Percentiles rank a stretch among this genome's conserved stretches.
These are phyloP conservation scores for Tipula unca DNA, from an alignment of 2,888 invertebrate genomes.

Conservation along the genomic window DNA sequence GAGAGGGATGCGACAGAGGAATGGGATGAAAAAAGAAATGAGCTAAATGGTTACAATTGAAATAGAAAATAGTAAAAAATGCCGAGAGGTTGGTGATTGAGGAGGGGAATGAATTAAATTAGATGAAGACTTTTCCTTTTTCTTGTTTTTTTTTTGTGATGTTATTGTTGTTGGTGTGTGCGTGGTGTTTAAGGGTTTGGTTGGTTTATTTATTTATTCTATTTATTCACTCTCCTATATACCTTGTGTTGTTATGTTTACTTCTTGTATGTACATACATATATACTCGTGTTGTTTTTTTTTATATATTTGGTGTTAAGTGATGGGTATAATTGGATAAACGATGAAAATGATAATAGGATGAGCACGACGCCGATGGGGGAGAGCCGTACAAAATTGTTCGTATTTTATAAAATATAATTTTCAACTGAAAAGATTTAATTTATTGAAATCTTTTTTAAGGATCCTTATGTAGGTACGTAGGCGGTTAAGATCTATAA, in stretches of 20 bases:
- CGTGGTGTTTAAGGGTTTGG: background rate
- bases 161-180: background rate
- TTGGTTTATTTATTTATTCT: background rate
- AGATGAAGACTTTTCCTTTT: slow-evolving; percentile 3
- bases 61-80: background rate
- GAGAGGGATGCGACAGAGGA: background rate
- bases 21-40: background rate
- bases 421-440: background rate
- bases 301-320: background rate
- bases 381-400: background rate
- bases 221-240: background rate
- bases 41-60: background rate
- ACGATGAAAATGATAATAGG: background rate
- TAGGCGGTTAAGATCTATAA: background rate
- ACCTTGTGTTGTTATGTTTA: background rate
- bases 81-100: background rate
- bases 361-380: background rate
- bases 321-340: slow-evolving; percentile 14
- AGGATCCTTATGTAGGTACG: background rate
- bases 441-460: background rate
- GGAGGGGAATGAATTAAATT: background rate
- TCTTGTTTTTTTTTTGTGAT: background rate
- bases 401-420: background rate
- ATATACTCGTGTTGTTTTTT: background rate
- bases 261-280: background rate